phyloP scores from a whole-genome alignment of 2,888 invertebrate genomes.

The Busseola fusca region DNA sequence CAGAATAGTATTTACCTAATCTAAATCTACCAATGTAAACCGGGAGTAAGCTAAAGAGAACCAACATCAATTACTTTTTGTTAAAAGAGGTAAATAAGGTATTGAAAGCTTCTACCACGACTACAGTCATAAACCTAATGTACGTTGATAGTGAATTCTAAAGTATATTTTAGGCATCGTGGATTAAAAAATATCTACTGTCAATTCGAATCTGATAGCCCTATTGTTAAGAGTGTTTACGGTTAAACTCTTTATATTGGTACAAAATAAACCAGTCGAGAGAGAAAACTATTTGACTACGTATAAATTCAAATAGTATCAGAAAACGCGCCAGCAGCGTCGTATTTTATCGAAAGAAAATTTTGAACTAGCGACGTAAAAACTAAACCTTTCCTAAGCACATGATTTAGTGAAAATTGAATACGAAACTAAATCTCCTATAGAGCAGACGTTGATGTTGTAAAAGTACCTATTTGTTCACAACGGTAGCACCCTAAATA shows the following conservation, averaged over 20 bases:
- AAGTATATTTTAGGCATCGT: neutral
- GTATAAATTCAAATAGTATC: conserved; percentile 28
- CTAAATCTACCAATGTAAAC: conserved; percentile 13
- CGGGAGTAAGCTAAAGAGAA: conserved; percentile 11
- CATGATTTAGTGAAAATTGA: conserved; percentile 72
- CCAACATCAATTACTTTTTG: conserved; percentile 13
- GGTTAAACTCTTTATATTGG: neutral
- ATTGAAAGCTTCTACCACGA: conserved; percentile 6
- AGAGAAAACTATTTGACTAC: conserved; percentile 26
- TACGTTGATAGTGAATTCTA: conserved; percentile 1
- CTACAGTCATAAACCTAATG: conserved; percentile 4
- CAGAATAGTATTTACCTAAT: neutral
- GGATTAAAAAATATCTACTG: neutral
- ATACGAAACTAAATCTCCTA: conserved; percentile 70
- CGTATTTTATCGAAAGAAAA: conserved; percentile 39
- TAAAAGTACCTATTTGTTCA: conserved; percentile 78
- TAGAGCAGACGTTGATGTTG: conserved; percentile 71
- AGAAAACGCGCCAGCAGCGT: conserved; percentile 8
- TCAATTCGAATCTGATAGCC: neutral
- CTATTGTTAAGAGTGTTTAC: neutral
- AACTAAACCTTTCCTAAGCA: conserved; percentile 64
- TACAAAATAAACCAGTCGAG: conserved; percentile 24
- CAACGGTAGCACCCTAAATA: conserved; percentile 77
- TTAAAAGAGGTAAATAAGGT: neutral
- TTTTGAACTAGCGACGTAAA: conserved; percentile 46